Percentiles rank a stretch among this genome's conserved stretches.
These are phyloP conservation scores for Papilio protenor DNA, from an alignment of 2,888 invertebrate genomes.

Conservation along the genomic window DNA sequence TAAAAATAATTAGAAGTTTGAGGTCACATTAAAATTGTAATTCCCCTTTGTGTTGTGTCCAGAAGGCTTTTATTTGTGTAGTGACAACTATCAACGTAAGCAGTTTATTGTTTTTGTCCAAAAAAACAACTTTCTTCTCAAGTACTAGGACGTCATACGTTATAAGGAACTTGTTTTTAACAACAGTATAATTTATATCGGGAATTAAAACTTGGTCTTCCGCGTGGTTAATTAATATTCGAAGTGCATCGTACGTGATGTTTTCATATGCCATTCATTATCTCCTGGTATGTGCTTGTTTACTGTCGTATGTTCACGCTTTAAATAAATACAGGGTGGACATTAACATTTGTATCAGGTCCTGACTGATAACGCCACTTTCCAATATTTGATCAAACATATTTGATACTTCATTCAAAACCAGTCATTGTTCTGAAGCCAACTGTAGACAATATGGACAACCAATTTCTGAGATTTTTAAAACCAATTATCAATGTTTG, in stretches of 20 bases:
- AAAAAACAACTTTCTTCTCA: constrained; percentile 17
- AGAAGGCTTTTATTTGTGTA: too few relatives aligned
- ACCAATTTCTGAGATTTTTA: too few relatives aligned
- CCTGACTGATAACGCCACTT: neutral
- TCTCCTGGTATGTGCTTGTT: constrained; percentile 19
- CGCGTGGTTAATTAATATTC: constrained; percentile 27
- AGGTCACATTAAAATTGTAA: too few relatives aligned
- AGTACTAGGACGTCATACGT: constrained; percentile 21
- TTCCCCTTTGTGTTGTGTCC: too few relatives aligned
- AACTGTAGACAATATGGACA: too few relatives aligned
- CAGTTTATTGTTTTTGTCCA: neutral
- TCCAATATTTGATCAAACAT: neutral
- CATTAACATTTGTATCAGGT: neutral
- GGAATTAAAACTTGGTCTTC: constrained; percentile 18
- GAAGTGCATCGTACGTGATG: constrained; percentile 22
- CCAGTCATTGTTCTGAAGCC: too few relatives aligned
- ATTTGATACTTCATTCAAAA: neutral
- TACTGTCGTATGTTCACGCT: constrained; percentile 5
- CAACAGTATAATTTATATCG: constrained; percentile 15
- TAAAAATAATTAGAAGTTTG: too few relatives aligned
- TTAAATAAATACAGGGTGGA: neutral
- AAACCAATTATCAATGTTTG: too few relatives aligned
- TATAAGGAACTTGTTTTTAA: constrained; percentile 25
- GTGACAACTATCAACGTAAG: too few relatives aligned
- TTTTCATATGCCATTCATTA: constrained; percentile 15